Base-by-base conservation (phyloP, 2,797 vertebrate species). In the Toxotes lorentzi region DNA sequence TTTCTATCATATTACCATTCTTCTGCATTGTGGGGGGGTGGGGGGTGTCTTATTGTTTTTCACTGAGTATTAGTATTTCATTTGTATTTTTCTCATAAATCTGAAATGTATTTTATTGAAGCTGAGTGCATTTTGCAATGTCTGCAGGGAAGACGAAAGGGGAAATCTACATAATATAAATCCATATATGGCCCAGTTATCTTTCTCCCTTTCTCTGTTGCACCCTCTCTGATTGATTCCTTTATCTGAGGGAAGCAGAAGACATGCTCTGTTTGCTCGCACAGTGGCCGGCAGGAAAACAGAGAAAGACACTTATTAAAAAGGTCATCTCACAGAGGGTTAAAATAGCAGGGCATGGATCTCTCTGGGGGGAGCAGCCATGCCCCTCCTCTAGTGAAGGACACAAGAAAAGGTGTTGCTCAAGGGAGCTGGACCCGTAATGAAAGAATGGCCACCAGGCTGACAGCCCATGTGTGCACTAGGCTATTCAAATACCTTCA, bases 221-320 rank as follows among this genome's bases (percentile, higher is more conserved):
- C 90, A 91, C 92, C 85, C 88, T 90, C 89, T 90, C 88, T 92
- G 92, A 94, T 94, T 94, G 93, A 94, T 93, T 95, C 93, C 93
- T 94, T 95, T 95, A 95, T 95, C 94, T 94, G 90, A 91, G 90
- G 93, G 92, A 94, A 94, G 91, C 93, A 93, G 89, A 93, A 95
- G 94, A 93, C 92, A 94, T 94, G 94, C 94, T 95, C 95, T 95
- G 93, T 95, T 94, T 95, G 94, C 93, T 94, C 91, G 90, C 92
- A 81, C 93, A 94, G 91, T 95, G 94, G 91, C 93, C 93, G 88
- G 91, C 92, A 94, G 93, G 93, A 94, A 94, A 95, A 94, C 93
- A 94, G 94, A 93, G 93, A 95, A 95, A 95, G 95, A 95, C 95
- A 95, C 95, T 96, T 95, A 95, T 95, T 95, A 94, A 95, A 96